These are phyloP conservation scores for Nerophis lumbriciformis DNA, from an alignment of 2,113 vertebrate genomes.

Conservation along the genomic window DNA sequence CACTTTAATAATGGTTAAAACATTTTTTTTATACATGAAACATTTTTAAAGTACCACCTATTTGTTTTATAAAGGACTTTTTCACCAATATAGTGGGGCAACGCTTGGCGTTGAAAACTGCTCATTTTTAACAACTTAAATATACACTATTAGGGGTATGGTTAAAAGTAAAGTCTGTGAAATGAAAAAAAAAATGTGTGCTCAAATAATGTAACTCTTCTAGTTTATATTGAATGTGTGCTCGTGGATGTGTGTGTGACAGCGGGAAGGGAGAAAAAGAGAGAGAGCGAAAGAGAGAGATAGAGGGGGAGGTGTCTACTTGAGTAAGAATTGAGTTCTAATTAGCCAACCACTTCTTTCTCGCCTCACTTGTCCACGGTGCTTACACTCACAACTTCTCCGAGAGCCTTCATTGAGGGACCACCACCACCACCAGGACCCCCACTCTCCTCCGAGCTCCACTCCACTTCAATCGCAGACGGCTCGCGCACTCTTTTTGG, in stretches of 20 bases:
- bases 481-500: constrained; percentile 12
- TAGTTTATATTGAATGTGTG: neutral
- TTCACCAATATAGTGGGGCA: too few relatives aligned
- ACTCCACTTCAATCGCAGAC: constrained; percentile 4
- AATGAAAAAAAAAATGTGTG: too few relatives aligned
- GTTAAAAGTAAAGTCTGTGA: too few relatives aligned
- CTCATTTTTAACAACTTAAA: too few relatives aligned
- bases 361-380: constrained; percentile 63
- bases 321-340: constrained; percentile 71
- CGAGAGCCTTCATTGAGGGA: constrained; percentile 20
- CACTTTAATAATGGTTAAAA: too few relatives aligned
- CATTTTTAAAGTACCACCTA: too few relatives aligned
- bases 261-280: constrained; percentile 15
- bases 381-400: constrained; percentile 48
- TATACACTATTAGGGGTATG: too few relatives aligned
- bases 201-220: neutral
- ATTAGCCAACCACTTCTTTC: constrained; percentile 73
- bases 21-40: too few relatives aligned
- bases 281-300: constrained; percentile 30
- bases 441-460: neutral
- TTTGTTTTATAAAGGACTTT: too few relatives aligned
- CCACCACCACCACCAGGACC: neutral
- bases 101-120: too few relatives aligned
- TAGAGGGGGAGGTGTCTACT: constrained; percentile 60
- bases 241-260: constrained; percentile 2